Base-by-base conservation (phyloP, 1,140 invertebrate species). In the Eciton burchellii region DNA sequence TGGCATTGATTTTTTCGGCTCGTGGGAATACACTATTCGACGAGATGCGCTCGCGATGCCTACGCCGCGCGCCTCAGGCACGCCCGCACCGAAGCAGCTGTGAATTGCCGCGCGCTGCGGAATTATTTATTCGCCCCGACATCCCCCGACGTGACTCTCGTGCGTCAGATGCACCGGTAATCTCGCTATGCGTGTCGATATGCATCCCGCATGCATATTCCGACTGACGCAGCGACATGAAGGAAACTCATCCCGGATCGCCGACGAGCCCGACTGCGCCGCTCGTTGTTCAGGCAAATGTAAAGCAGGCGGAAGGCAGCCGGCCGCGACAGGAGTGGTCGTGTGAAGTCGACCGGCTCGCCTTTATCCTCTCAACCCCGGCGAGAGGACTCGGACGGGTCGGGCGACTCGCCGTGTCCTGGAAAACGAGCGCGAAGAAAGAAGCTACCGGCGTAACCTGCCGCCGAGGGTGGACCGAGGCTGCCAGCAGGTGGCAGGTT, bases 401-500 rank as follows among this genome's bases (percentile, higher is more conserved):
- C 63, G 74, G 21, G n/a, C n/a, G n/a, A n/a, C 35, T 35, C 35
- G 66, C 62, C 26, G 29, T 56, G 83, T 82, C 57, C 43, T 68
- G 57, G 56, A 85, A 35, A 71, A 76, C 59, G 63, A 82, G 54
- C 70, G 49, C 56, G 65, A 57, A 56, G 71, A 77, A 57, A 56
- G 71, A 77, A 79, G 74, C 74, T 56, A 79, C 74, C 52, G 63
- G 49, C 41, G 63, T 43, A 79, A 79, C 74, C 43, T 79, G 76
- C 91, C 89, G 88, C 86, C 86, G 83, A 90, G 85, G 81, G 88
- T 79, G 84, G 87, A 87, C 88, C 84, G 89, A 88, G 89, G 88
- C 89, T 90, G 88, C 91, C 91, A 91, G 91, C 91, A 92, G 91
- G 91, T 92, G 91, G 91, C 91, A 92, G 91, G 91, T 91, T 90